These are phyloP conservation scores for Dasyurus viverrinus DNA, from an alignment of 2,113 vertebrate genomes.

Conservation along the genomic window DNA sequence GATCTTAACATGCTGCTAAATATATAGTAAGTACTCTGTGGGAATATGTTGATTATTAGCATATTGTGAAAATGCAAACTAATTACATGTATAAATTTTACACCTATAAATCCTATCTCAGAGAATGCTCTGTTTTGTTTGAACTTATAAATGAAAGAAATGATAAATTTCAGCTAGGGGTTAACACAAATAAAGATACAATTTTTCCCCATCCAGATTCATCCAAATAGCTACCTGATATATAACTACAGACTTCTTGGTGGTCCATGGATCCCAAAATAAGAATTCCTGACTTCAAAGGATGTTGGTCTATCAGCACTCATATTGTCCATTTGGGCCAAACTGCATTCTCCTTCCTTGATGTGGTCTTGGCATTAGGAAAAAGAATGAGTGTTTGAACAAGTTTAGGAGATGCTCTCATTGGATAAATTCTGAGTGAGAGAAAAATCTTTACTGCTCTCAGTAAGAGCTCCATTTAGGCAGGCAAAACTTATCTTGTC, in stretches of 20 bases:
- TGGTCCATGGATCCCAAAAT: not conserved
- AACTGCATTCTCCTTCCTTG: slow-evolving; percentile 7
- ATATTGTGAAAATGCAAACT: not conserved
- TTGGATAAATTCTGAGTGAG: slow-evolving; percentile 25
- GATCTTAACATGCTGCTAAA: not conserved
- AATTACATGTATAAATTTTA: not conserved
- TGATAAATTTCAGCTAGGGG: not conserved
- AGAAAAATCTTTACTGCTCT: slow-evolving; percentile 22
- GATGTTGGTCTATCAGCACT: slow-evolving; percentile 9
- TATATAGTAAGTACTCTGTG: not conserved
- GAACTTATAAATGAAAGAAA: not conserved
- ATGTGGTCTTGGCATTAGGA: not conserved
- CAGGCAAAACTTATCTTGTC: slow-evolving; percentile 45
- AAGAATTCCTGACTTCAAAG: not conserved
- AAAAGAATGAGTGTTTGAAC: slow-evolving; percentile 30
- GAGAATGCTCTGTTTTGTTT: not conserved
- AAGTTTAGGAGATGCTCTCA: slow-evolving; percentile 34
- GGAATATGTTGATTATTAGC: not conserved
- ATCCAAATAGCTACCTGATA: not conserved
- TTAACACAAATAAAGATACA: not conserved
- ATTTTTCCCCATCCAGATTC: not conserved
- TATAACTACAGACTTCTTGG: not conserved
- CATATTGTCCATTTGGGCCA: slow-evolving; percentile 11
- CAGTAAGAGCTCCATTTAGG: slow-evolving; percentile 15
- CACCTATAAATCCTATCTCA: not conserved